These are phyloP conservation scores for Masticophis lateralis DNA, from an alignment of 2,797 vertebrate genomes.

Conservation along the genomic window DNA sequence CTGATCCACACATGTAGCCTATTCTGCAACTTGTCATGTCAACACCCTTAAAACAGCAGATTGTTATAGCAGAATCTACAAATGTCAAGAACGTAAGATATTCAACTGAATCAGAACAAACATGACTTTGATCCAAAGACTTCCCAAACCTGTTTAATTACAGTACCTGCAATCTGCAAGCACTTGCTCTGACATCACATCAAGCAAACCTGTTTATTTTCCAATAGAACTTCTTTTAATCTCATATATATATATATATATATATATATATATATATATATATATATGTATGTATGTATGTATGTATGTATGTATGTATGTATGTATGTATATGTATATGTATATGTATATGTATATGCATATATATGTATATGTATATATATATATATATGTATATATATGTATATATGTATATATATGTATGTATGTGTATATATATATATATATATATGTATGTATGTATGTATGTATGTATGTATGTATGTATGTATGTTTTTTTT, in stretches of 20 bases:
- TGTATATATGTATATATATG: too few species aligned
- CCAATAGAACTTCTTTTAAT: background rate
- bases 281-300: too few species aligned
- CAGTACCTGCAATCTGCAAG: background rate
- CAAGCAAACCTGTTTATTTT: conserved; percentile 6
- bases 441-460: too few species aligned
- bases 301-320: too few species aligned
- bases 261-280: too few species aligned
- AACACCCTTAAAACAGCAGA: background rate
- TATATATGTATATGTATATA: too few species aligned
- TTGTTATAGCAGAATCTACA: background rate
- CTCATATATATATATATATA: background rate
- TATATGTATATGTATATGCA: too few species aligned
- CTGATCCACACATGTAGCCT: background rate
- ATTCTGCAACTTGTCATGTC: background rate
- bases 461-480: too few species aligned
- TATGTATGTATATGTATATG: too few species aligned
- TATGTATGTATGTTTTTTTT: too few species aligned
- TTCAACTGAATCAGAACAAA: background rate
- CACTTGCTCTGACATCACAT: background rate
- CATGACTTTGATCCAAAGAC: background rate
- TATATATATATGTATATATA: too few species aligned
- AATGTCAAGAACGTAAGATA: background rate
- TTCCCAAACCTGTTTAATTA: background rate
- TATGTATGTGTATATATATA: too few species aligned